A percentile compares a stretch with the other conserved stretches of the same genome.
These are phyloP conservation scores for Loriculus beryllinus DNA, from an alignment of 2,797 vertebrate genomes.

Conservation along the genomic window DNA sequence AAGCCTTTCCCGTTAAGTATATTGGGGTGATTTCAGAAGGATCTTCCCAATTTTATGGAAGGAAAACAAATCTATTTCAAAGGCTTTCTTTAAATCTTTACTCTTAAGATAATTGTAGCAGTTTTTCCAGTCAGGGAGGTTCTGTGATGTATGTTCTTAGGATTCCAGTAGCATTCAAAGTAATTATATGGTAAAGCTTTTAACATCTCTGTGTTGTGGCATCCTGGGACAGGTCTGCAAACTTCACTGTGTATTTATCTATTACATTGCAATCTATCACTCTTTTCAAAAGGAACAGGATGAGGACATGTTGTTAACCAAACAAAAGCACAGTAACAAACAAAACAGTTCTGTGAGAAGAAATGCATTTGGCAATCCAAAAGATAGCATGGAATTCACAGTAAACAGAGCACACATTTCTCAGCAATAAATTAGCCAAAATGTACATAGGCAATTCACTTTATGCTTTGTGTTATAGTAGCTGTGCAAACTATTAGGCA, in stretches of 20 bases:
- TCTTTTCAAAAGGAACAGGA: neutral
- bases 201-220: neutral
- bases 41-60: neutral
- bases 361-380: neutral
- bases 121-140: neutral
- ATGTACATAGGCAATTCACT: neutral
- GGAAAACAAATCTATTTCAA: neutral
- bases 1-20: neutral
- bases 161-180: neutral
- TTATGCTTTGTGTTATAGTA: neutral
- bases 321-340: neutral
- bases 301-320: neutral
- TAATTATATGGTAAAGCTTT: neutral
- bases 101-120: neutral
- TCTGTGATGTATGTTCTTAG: neutral
- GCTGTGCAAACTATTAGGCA: neutral
- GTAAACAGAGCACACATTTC: neutral
- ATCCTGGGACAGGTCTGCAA: neutral
- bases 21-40: neutral
- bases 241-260: neutral
- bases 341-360: neutral
- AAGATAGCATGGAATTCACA: neutral
- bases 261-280: neutral
- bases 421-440: neutral
- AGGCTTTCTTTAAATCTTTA: neutral